Percentiles rank a stretch among this genome's conserved stretches.
Evolutionary conservation across 2,113 vertebrate species (phyloP).

Genomic region (Seriola rivoliana): DNA sequence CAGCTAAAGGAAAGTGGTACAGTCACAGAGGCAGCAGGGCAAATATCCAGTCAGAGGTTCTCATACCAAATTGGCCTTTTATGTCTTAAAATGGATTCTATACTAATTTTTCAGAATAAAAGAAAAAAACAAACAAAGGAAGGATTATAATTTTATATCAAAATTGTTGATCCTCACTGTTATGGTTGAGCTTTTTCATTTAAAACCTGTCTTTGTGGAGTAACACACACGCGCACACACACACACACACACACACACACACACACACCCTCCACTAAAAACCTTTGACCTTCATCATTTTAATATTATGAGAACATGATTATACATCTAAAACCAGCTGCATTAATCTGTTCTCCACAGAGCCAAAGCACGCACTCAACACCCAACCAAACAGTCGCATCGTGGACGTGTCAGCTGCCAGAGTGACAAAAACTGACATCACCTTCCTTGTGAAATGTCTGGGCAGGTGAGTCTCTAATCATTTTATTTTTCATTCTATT

Average conservation of each 20-base stretch:
- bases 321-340: neutral
- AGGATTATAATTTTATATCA: no score
- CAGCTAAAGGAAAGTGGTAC: no score
- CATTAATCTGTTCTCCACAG: constrained; percentile 74
- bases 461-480: constrained; percentile 86
- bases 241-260: neutral
- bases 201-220: no score
- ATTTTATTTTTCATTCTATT: neutral
- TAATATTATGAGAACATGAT: constrained; percentile 4
- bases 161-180: no score
- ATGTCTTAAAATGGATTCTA: no score
- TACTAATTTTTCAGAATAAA: no score
- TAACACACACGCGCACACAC: neutral
- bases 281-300: neutral
- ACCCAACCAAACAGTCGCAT: constrained; percentile 83
- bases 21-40: no score
- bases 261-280: neutral
- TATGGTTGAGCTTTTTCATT: no score
- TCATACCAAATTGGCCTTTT: no score
- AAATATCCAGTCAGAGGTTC: no score
- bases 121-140: no score
- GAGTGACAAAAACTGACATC: constrained; percentile 85
- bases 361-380: constrained; percentile 84
- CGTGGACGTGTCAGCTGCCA: constrained; percentile 79
- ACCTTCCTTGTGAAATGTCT: constrained; percentile 92